Evolutionary conservation across 2,797 vertebrate genomes (phyloP).

Genomic region (Sarcophilus harrisii): DNA sequence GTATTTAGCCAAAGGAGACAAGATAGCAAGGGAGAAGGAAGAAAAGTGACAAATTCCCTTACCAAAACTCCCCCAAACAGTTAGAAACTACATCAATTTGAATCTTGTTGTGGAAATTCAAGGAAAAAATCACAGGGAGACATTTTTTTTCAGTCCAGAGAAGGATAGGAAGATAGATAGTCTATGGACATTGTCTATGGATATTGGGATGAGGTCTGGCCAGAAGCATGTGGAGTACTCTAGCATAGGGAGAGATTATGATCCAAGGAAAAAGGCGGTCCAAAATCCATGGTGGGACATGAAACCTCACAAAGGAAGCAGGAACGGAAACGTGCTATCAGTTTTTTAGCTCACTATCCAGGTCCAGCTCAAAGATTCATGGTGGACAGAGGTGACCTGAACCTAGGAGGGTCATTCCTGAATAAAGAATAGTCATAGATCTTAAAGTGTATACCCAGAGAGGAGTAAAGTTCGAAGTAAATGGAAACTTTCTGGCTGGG

Average conservation of each 20-base stretch:
- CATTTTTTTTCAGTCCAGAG: neutral
- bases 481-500: neutral
- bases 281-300: neutral
- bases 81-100: neutral
- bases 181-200: neutral
- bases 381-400: neutral
- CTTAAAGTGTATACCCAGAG: neutral
- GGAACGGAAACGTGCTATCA: neutral
- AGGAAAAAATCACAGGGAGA: neutral
- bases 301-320: neutral
- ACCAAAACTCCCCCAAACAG: neutral
- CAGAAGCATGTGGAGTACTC: neutral
- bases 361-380: neutral
- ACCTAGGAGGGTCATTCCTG: neutral
- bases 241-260: neutral
- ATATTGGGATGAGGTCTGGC: neutral
- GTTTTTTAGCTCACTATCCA: neutral
- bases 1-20: too few relatives aligned
- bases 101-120: neutral
- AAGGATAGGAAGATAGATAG: neutral
- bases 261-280: neutral
- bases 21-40: neutral
- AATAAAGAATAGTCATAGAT: neutral
- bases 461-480: neutral
- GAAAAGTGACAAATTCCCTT: neutral